Conservation (phyloP, 2,888 invertebrate genomes). For the Troides aeacus region DNA sequence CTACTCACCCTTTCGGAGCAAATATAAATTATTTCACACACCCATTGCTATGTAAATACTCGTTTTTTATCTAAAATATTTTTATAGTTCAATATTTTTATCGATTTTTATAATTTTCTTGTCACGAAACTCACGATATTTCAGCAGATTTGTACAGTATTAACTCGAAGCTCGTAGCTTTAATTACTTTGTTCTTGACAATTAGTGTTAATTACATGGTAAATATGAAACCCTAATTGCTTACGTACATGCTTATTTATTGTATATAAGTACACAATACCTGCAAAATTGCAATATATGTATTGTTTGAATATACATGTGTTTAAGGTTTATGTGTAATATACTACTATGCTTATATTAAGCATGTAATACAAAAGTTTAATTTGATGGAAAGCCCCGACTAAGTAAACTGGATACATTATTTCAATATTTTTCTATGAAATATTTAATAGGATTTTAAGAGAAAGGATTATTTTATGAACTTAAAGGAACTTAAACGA, state of each 20-base stretch:
- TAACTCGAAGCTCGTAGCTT: conserved; percentile 9
- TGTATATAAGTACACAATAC: conserved; percentile 1
- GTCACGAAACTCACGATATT: conserved; percentile 1
- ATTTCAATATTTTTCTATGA: too few species aligned
- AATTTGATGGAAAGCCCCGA: too few species aligned
- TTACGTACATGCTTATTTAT: conserved; percentile 2
- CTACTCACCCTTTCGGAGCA: too few species aligned
- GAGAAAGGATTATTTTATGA: too few species aligned
- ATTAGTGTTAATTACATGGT: conserved; percentile 11
- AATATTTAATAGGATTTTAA: too few species aligned
- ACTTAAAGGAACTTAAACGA: too few species aligned
- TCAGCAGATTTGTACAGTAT: conserved; percentile 2
- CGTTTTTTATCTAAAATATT: neutral
- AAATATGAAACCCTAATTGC: conserved; percentile 18
- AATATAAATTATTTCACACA: too few species aligned
- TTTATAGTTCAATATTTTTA: neutral
- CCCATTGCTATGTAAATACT: neutral
- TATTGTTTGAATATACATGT: neutral
- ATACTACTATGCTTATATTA: too few species aligned
- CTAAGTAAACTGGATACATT: too few species aligned
- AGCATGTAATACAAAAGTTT: too few species aligned
- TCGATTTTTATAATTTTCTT: neutral
- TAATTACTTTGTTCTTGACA: conserved; percentile 15
- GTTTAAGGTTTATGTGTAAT: neutral
- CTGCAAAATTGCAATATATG: neutral